These are phyloP conservation scores for Pachypeltis micranthus DNA, from an alignment of 1,140 invertebrate genomes.

Conservation along the genomic window DNA sequence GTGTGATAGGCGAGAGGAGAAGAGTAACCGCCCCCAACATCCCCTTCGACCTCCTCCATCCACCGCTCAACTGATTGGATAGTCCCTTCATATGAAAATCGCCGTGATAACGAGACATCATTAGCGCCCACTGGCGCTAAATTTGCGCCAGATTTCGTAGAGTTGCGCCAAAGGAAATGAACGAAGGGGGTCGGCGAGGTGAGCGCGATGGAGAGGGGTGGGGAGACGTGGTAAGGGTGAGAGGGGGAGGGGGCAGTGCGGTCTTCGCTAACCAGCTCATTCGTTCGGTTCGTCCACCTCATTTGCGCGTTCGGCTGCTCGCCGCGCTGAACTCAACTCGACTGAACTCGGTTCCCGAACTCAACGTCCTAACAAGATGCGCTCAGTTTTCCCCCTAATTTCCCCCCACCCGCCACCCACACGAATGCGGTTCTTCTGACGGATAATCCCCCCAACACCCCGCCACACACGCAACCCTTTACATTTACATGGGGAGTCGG, in stretches of 20 bases:
- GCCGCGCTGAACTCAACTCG: too few species aligned
- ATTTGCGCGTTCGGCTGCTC: background rate
- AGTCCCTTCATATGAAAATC: constrained; percentile 7
- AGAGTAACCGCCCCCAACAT: background rate
- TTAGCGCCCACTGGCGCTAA: constrained; percentile 3
- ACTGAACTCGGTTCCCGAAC: too few species aligned
- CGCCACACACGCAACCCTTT: too few species aligned
- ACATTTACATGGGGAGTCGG: too few species aligned
- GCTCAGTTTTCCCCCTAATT: background rate
- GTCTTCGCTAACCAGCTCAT: background rate
- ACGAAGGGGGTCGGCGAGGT: background rate
- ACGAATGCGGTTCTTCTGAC: background rate
- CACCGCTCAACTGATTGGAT: constrained; percentile 4
- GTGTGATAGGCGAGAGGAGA: background rate
- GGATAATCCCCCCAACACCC: too few species aligned
- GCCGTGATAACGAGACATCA: constrained; percentile 6
- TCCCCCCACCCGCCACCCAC: too few species aligned
- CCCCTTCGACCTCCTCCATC: too few species aligned
- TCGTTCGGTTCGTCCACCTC: background rate
- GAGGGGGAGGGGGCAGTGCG: background rate
- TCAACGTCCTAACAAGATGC: constrained; percentile 3
- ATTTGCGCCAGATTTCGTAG: constrained; percentile 1
- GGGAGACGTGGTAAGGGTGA: background rate
- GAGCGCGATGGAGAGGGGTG: background rate
- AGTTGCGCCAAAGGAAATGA: constrained; percentile 4